Evolutionary conservation across 2,113 vertebrate species (phyloP).

Genomic region (Phalacrocorax carbo): DNA sequence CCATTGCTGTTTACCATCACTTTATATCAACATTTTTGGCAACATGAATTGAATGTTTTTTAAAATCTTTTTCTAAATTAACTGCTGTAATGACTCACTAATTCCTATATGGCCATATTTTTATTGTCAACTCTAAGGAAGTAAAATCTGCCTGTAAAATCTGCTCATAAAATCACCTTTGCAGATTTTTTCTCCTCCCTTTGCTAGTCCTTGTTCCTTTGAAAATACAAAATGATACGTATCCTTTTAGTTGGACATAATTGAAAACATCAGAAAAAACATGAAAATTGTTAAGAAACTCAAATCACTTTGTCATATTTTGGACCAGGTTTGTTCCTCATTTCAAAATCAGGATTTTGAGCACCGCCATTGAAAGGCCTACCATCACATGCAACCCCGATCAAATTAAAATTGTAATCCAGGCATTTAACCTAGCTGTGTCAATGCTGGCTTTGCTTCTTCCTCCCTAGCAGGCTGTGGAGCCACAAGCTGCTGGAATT

Average conservation of each 20-base stretch:
- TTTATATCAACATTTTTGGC: neutral
- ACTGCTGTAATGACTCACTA: neutral
- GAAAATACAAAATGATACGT: neutral
- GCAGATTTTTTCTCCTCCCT: neutral
- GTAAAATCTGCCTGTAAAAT: neutral
- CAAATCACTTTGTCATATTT: neutral
- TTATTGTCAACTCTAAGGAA: neutral
- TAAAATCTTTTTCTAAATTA: neutral
- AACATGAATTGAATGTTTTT: neutral
- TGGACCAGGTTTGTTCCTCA: neutral
- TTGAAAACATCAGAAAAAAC: neutral
- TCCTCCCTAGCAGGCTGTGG: neutral
- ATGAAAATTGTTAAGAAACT: neutral
- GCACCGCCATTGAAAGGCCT: neutral
- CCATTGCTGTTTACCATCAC: neutral
- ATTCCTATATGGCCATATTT: neutral
- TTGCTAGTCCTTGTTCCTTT: neutral
- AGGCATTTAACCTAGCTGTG: neutral
- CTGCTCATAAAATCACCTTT: accelerated
- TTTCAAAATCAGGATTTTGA: neutral
- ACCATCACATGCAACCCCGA: neutral
- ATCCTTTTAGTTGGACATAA: neutral
- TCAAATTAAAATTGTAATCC: neutral
- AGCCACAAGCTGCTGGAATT: neutral
- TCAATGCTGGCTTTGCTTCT: neutral